Evolutionary conservation across 2,113 vertebrate species (phyloP).

Genomic region (Onychorhynchus coronatus): DNA sequence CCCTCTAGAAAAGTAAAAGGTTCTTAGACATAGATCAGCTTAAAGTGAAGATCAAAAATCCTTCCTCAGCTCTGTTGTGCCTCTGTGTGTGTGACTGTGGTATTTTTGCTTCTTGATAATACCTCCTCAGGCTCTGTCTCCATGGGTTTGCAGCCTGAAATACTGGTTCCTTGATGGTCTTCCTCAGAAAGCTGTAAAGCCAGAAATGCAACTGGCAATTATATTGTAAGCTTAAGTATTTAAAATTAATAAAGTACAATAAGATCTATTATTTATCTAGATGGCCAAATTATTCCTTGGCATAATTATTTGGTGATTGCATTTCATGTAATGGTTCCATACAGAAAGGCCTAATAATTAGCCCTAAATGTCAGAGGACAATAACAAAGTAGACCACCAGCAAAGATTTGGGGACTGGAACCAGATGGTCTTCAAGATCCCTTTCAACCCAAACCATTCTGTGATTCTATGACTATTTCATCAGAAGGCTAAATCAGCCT

Average conservation of each 20-base stretch:
- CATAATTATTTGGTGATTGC: not conserved
- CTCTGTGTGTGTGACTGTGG: not conserved
- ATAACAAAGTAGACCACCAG: not conserved
- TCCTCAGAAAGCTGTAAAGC: slow-evolving; percentile 18
- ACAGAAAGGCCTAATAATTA: not conserved
- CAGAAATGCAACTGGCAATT: slow-evolving; percentile 29
- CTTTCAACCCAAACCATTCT: not conserved
- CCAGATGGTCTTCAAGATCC: not conserved
- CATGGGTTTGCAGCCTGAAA: slow-evolving; percentile 14
- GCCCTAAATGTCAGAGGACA: not conserved
- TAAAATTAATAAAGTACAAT: slow-evolving; percentile 5
- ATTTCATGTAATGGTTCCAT: not conserved
- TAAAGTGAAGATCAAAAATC: slow-evolving; percentile 1
- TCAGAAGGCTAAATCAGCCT: not conserved
- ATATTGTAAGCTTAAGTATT: not conserved
- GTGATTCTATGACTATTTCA: not conserved
- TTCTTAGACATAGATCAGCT: not conserved
- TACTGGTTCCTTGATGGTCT: slow-evolving; percentile 22
- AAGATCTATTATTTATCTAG: not conserved
- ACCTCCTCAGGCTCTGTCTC: slow-evolving; percentile 26
- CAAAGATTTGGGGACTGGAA: not conserved
- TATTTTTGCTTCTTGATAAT: not conserved
- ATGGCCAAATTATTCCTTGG: not conserved
- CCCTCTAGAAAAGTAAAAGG: not conserved
- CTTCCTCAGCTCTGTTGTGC: not conserved